Conservation (phyloP, 2,113 vertebrate species). For the Periophthalmodon schlosseri region DNA sequence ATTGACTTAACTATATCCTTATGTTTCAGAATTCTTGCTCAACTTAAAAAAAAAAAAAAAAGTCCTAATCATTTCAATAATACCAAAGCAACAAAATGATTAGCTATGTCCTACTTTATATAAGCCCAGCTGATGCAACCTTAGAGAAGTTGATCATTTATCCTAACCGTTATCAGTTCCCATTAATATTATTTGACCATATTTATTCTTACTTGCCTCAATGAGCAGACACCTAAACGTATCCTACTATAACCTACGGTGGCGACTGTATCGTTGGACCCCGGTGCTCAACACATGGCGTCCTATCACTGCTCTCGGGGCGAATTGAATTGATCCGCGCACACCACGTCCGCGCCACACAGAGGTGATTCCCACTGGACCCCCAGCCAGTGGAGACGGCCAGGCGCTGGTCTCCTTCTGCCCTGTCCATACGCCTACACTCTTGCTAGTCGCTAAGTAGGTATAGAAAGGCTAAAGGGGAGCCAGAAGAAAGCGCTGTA, state of each 20-base stretch:
- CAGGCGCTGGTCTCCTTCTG: not conserved
- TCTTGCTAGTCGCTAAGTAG: not conserved
- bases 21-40: too few species aligned
- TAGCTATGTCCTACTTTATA: too few species aligned
- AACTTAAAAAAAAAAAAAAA: too few species aligned
- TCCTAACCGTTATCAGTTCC: too few species aligned
- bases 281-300: constrained; percentile 48
- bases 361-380: constrained; percentile 18
- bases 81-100: too few species aligned
- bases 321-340: constrained; percentile 62
- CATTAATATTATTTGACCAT: too few species aligned
- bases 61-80: too few species aligned
- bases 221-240: too few species aligned
- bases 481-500: constrained; percentile 12
- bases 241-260: not conserved
- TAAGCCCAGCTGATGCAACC: too few species aligned
- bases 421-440: not conserved
- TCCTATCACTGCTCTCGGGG: constrained; percentile 55
- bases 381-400: not conserved
- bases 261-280: constrained; percentile 30
- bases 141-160: too few species aligned
- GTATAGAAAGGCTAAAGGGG: not conserved
- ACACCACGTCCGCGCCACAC: constrained; percentile 22
- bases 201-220: too few species aligned
- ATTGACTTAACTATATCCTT: too few species aligned